Conservation (phyloP, 2,113 vertebrate genomes). For the Chloropsis cyanopogon region DNA sequence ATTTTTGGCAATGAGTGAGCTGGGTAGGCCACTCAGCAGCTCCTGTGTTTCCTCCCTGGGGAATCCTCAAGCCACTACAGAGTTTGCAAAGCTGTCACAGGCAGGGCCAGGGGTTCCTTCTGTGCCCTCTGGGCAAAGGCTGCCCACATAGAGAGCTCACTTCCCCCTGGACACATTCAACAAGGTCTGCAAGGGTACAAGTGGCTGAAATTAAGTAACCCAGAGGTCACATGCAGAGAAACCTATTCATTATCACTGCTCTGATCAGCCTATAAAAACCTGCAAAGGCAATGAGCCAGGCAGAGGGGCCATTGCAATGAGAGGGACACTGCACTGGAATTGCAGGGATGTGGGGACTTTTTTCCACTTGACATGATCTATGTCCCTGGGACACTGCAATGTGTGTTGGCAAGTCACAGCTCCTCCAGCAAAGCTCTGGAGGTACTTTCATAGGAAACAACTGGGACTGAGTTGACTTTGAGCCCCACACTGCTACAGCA, state of each 20-base stretch:
- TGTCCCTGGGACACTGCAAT: rapidly evolving
- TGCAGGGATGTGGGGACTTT: neutral
- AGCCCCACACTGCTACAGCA: neutral
- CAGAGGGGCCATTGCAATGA: neutral
- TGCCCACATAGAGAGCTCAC: neutral
- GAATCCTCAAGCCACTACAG: rapidly evolving
- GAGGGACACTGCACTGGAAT: neutral
- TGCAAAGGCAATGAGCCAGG: neutral
- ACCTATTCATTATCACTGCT: neutral
- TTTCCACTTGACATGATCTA: neutral
- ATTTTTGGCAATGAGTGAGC: neutral
- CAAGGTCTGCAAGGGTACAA: neutral
- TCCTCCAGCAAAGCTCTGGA: neutral
- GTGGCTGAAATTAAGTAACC: neutral
- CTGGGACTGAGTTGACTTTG: neutral
- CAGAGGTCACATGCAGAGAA: neutral
- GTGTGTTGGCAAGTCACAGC: neutral
- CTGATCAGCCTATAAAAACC: neutral
- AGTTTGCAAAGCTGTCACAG: neutral
- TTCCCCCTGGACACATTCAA: neutral
- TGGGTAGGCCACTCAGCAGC: neutral
- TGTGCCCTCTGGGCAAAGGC: neutral
- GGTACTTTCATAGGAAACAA: neutral
- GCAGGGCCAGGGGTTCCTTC: rapidly evolving
- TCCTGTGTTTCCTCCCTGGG: neutral